Evolutionary conservation across 2,797 vertebrate species (phyloP), one percentile per base, ranked within the genome.

Genomic region (Rhinichthys osculus): DNA sequence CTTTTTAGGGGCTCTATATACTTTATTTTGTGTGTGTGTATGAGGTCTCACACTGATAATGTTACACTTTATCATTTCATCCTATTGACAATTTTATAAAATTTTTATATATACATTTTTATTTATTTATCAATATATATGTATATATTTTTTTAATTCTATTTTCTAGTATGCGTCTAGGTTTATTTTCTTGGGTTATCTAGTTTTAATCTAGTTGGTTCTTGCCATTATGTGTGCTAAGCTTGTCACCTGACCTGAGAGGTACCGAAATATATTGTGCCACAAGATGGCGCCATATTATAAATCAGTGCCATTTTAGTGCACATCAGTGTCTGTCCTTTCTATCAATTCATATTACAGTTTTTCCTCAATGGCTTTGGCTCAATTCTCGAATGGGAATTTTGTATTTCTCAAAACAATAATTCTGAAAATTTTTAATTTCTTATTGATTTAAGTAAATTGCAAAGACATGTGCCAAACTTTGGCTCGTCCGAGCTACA

Each of bases 211-310:
- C 19, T 62, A 52, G 59, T 19, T 27, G 3, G 5, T n/a, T 33
- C 38, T 76, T 66, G 82, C 8, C 30, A 76, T 50, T 66, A 66
- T 52, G n/a, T 62, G 59, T 30, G 33, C 64, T 50, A 35, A 74
- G 19, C 40, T 38, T 38, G 13, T 74, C 42, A 50, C 13, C 6
- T 35, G 27, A 64, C 9, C 30, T 64, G 7, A 83, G 70, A 33
- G 8, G 27, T 50, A 21, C 50, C 21, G 30, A 59, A 74, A 81
- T 62, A 62, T 16, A 64, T 77, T 52, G 44, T n/a, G 64, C 90
- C 90, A 91, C 87, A 84, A 89, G 91, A 87, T 90, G 91, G 90
- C n/a, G 85, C 50, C 74, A 87, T 83, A 81, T 66, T 84, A 84
- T 78, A 52, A 33, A 72, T 11, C 21, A 50, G 40, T 23, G 17